Evolutionary conservation across 2,113 vertebrate species (phyloP).

Genomic region (Salvelinus namaycush): DNA sequence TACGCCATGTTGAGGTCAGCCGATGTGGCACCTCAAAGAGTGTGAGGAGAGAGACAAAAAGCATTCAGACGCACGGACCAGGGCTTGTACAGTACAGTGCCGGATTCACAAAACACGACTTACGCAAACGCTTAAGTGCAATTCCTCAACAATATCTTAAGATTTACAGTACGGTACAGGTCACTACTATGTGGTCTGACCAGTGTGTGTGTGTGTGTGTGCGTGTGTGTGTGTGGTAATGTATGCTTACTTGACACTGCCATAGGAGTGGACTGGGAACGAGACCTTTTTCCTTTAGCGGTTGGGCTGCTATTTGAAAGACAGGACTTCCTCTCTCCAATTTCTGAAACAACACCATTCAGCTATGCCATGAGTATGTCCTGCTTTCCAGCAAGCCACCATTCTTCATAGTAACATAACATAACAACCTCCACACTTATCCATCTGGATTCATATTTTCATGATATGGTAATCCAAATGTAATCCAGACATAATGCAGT

Average conservation of each 20-base stretch:
- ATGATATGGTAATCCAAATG: neutral
- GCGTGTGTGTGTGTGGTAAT: neutral
- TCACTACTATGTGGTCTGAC: neutral
- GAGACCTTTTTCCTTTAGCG: slow-evolving; percentile 68
- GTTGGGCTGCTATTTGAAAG: slow-evolving; percentile 49
- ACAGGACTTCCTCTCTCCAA: slow-evolving; percentile 48
- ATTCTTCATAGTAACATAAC: neutral
- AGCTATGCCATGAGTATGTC: neutral
- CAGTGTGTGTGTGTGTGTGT: slow-evolving; percentile 7
- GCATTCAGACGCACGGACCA: neutral
- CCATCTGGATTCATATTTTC: neutral
- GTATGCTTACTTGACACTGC: slow-evolving; percentile 52
- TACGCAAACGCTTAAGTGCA: too few species aligned
- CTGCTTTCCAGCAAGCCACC: slow-evolving; percentile 8
- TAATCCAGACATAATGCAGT: neutral
- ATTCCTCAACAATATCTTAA: neutral
- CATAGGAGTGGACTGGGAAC: slow-evolving; percentile 68
- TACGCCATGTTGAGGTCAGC: slow-evolving; percentile 71
- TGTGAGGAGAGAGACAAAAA: slow-evolving; percentile 8
- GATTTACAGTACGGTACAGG: neutral
- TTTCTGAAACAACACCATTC: slow-evolving; percentile 51
- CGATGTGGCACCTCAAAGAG: slow-evolving; percentile 50
- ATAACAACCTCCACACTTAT: neutral
- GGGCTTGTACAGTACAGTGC: neutral
- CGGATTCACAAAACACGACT: too few species aligned